These are phyloP conservation scores for Carcinoscorpius rotundicauda DNA, from an alignment of 1,140 invertebrate genomes.

Conservation along the genomic window DNA sequence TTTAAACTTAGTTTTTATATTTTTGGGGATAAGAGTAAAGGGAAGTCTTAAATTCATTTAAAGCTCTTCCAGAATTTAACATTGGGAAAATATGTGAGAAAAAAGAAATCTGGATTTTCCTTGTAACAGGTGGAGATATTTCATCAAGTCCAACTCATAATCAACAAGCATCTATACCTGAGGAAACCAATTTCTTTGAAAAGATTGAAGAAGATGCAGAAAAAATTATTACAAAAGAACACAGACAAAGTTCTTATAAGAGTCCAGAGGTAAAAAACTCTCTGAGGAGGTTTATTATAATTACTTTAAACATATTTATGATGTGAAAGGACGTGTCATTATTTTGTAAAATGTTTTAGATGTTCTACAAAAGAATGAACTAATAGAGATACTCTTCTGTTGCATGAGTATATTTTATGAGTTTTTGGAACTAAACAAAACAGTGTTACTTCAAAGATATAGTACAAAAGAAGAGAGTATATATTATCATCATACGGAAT, in stretches of 20 bases:
- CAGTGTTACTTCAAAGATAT: constrained; percentile 35
- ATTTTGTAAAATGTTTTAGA: too few relatives aligned
- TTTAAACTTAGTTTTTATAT: too few relatives aligned
- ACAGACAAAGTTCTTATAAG: constrained; percentile 45
- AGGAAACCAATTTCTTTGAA: constrained; percentile 47
- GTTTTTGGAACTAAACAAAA: constrained; percentile 47
- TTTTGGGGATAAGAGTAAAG: too few relatives aligned
- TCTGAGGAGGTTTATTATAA: background rate
- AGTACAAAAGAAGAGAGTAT: background rate
- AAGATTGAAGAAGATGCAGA: constrained; percentile 49
- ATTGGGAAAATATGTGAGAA: too few relatives aligned
- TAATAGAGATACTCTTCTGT: constrained; percentile 28
- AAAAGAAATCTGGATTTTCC: too few relatives aligned
- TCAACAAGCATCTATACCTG: constrained; percentile 13
- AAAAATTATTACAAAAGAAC: constrained; percentile 49
- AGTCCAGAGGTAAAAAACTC: constrained; percentile 22
- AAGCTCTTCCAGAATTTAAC: too few relatives aligned
- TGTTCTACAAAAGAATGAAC: too few relatives aligned
- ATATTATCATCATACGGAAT: too few relatives aligned
- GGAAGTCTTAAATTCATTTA: too few relatives aligned
- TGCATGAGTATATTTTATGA: constrained; percentile 49
- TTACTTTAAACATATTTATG: background rate
- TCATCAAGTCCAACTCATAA: too few relatives aligned
- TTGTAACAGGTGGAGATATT: too few relatives aligned
- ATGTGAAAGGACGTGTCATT: too few relatives aligned